Conservation (phyloP, 1,140 invertebrate genomes). For the Batillaria attramentaria region DNA sequence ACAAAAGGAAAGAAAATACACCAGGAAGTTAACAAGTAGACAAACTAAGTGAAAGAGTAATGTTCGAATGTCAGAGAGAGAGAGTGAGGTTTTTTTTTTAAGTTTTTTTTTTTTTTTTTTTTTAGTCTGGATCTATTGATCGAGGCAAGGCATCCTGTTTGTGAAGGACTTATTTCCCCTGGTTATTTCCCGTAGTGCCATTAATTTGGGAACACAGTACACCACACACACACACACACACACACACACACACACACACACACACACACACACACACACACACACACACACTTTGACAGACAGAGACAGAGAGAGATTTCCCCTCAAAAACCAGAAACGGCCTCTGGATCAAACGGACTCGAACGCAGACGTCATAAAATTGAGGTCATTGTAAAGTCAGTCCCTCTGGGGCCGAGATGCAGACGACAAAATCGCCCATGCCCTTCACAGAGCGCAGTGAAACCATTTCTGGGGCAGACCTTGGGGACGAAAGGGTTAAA, state of each 20-base stretch:
- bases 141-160: conserved; percentile 20
- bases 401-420: not conserved
- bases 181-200: not conserved
- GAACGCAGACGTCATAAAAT: not conserved
- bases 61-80: too few relatives aligned
- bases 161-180: conserved; percentile 10
- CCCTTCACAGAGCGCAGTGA: not conserved
- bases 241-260: too few relatives aligned
- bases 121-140: conserved; percentile 19
- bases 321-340: not conserved
- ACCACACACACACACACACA: not conserved
- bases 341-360: not conserved
- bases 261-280: too few relatives aligned
- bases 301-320: not conserved
- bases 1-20: too few relatives aligned
- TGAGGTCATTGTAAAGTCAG: not conserved
- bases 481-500: too few relatives aligned
- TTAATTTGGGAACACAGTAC: not conserved
- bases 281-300: not conserved
- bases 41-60: too few relatives aligned
- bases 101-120: too few relatives aligned
- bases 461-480: too few relatives aligned
- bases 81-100: too few relatives aligned
- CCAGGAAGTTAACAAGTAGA: too few relatives aligned
- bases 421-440: not conserved